Base-by-base conservation (phyloP, 2,888 invertebrate genomes). In the Cremastinae sp. region DNA sequence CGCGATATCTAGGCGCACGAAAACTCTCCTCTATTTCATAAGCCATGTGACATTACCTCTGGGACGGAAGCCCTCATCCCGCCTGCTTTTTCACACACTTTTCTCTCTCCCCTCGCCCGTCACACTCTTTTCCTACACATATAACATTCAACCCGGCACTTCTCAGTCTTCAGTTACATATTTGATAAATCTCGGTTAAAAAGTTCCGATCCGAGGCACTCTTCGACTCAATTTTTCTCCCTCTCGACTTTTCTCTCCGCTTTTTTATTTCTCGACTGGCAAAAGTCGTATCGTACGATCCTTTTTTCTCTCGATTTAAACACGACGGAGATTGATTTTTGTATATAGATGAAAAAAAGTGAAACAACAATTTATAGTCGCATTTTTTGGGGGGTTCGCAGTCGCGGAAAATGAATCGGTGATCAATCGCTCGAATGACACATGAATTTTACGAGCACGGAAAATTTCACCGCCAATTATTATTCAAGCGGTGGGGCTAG, bases 1-100 rank as follows among this genome's bases (percentile, higher is more conserved):
- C 64, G 56, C 28, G 28, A 28, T 28, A 28, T 28, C 28, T 28
- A 28, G 28, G 28, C 28, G 28, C n/a, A 56, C 8, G 41, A 58
- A 64, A 72, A 64, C 71, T 72, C 49, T 28, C 47, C 38, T 56
- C 62, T n/a, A 72, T 72, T 56, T 34, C 56, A 58, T 64, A 64
- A 72, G 38, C 47, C 41, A 41, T 12, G 12, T 41, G 16, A 47
- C 16, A 47, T 47, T 14, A 14, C 14, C 16, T 16, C 5, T 22
- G 36, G 28, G 28, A 22, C 36, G n/a, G 14, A 56, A 56, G 34
- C 18, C 28, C 36, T 14, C 54, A 56, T 36, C 36, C 54, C 1
- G 8, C 34, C 34, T 14, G 12, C 47, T 45, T 12, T 18, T 18
- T 49, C 18, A 3, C 10, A 2, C 41, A 2, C 18, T 2, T 20